These are phyloP conservation scores for Labroides dimidiatus DNA, from an alignment of 2,797 vertebrate species.

Conservation along the genomic window DNA sequence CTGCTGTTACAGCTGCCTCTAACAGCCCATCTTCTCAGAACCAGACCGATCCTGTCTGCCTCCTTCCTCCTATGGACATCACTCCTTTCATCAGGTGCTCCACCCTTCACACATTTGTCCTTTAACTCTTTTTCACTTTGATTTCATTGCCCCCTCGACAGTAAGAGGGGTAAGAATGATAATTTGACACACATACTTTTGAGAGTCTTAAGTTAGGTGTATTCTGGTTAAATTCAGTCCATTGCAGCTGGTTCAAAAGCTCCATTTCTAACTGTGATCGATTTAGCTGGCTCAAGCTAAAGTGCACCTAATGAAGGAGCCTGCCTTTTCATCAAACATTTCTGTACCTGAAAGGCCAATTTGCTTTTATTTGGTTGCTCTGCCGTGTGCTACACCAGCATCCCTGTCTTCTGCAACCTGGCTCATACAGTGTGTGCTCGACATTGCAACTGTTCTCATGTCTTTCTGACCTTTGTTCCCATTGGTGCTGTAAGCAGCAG, in stretches of 20 bases:
- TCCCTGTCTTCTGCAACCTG: constrained; percentile 12
- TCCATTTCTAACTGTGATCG: too few relatives aligned
- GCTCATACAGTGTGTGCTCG: constrained; percentile 22
- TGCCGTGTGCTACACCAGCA: not conserved
- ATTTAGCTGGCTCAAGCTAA: too few relatives aligned
- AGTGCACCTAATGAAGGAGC: too few relatives aligned
- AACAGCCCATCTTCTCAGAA: constrained; percentile 32
- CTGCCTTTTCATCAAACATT: too few relatives aligned
- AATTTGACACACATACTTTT: not conserved
- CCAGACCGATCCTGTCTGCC: not conserved
- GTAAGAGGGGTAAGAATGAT: not conserved
- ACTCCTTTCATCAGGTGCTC: not conserved
- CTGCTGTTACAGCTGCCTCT: constrained; percentile 43
- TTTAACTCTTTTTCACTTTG: not conserved
- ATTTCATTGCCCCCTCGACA: not conserved
- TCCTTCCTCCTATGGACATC: not conserved
- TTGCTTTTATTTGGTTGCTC: not conserved
- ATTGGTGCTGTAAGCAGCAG: constrained; percentile 36
- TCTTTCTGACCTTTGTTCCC: constrained; percentile 52
- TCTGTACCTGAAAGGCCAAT: not conserved
- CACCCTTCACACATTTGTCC: not conserved
- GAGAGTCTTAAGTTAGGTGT: too few relatives aligned
- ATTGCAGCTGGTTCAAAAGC: too few relatives aligned
- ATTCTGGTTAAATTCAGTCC: too few relatives aligned
- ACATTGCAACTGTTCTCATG: constrained; percentile 19